Conservation (phyloP, 1,140 invertebrate species). For the Pseudachorutes palmiensis region DNA sequence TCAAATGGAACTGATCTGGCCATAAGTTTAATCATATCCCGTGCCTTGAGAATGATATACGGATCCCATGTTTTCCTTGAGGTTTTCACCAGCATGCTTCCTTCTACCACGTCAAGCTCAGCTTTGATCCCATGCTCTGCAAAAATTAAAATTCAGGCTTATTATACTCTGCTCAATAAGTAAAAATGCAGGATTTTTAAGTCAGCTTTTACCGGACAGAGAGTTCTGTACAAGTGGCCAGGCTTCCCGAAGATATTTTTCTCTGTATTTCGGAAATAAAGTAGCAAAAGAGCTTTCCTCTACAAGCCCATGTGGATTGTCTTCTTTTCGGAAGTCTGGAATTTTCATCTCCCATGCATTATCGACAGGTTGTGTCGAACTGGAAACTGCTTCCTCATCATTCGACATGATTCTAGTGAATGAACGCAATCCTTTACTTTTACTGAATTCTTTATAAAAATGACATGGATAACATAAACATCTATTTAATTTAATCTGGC, state of each 20-base stretch:
- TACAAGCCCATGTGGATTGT: constrained; percentile 76
- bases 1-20: constrained; percentile 95
- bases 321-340: constrained; percentile 76
- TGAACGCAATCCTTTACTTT: no score
- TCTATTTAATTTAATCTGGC: no score
- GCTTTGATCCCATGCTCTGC: constrained; percentile 70
- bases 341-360: constrained; percentile 85
- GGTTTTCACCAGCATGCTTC: constrained; percentile 88
- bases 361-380: constrained; percentile 59
- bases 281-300: constrained; percentile 72
- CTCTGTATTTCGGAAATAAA: constrained; percentile 84
- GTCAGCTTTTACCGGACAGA: constrained; percentile 43
- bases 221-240: constrained; percentile 90
- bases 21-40: constrained; percentile 91
- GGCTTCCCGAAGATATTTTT: constrained; percentile 90
- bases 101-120: constrained; percentile 90
- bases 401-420: constrained; percentile 5
- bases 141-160: background rate
- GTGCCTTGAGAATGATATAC: constrained; percentile 90
- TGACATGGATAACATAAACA: no score
- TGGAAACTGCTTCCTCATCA: constrained; percentile 14
- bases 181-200: background rate
- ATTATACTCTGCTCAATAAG: no score
- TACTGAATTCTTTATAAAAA: no score
- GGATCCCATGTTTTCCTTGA: constrained; percentile 99